Conservation (phyloP, 2,797 vertebrate species). For the Amphiprion clarkii region DNA sequence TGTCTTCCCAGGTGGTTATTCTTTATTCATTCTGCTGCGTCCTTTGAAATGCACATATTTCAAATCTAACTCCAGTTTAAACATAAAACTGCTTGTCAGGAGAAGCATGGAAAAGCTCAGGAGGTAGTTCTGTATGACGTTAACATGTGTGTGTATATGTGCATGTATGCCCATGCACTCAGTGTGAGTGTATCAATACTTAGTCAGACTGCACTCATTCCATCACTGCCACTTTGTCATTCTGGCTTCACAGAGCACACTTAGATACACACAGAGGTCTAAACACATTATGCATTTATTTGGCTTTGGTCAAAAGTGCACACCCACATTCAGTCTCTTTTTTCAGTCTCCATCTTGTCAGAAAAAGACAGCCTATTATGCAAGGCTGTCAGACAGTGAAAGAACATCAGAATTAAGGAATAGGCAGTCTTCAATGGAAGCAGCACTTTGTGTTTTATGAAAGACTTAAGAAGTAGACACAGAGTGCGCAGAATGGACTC, state of each 20-base stretch:
- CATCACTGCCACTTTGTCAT: slow-evolving; percentile 50
- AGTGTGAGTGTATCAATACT: slow-evolving; percentile 19
- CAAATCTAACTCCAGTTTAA: slow-evolving; percentile 58
- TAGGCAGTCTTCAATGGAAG: slow-evolving; percentile 26
- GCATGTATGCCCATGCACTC: slow-evolving; percentile 14
- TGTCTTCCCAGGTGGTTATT: slow-evolving; percentile 36
- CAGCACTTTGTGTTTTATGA: slow-evolving; percentile 26
- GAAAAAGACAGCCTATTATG: slow-evolving; percentile 32
- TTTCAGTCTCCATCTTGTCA: slow-evolving; percentile 46
- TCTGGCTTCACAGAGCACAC: slow-evolving; percentile 29
- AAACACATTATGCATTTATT: slow-evolving; percentile 53
- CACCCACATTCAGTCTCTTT: slow-evolving; percentile 40
- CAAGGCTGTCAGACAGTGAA: slow-evolving; percentile 34
- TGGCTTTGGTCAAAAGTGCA: slow-evolving; percentile 51
- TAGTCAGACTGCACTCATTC: slow-evolving; percentile 41
- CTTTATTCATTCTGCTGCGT: slow-evolving; percentile 46
- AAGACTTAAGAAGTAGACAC: slow-evolving; percentile 25
- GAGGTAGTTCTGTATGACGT: slow-evolving; percentile 23
- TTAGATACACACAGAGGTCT: slow-evolving; percentile 47
- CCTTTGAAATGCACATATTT: slow-evolving; percentile 53
- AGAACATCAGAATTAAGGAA: slow-evolving; percentile 39
- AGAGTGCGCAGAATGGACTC: slow-evolving; percentile 1
- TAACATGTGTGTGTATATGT: slow-evolving; percentile 9
- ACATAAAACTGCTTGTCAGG: slow-evolving; percentile 52
- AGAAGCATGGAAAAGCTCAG: slow-evolving; percentile 11